Evolutionary conservation across 2,888 invertebrate genomes (phyloP).

Genomic region (Acanthosepion esculentum): DNA sequence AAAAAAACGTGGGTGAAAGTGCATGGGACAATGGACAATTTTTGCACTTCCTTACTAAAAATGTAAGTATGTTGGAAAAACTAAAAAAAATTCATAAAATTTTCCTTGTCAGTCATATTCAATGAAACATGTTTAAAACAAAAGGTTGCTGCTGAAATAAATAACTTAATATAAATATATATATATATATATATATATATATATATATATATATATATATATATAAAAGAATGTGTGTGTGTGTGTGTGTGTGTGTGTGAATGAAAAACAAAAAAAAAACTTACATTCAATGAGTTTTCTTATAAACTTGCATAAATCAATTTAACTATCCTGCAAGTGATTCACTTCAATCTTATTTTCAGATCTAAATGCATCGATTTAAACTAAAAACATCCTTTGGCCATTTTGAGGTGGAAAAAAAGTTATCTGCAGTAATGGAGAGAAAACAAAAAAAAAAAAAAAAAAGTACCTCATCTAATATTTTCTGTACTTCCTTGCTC

Average conservation of each 20-base stretch:
- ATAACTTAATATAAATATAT: too few relatives aligned
- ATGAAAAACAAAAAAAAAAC: background rate
- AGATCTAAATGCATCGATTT: background rate
- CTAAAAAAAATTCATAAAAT: too few relatives aligned
- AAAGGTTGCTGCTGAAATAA: too few relatives aligned
- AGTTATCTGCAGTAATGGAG: background rate
- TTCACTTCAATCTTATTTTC: conserved; percentile 1
- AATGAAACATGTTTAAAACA: too few relatives aligned
- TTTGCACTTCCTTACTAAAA: too few relatives aligned
- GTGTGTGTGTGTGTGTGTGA: background rate
- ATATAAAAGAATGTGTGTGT: background rate
- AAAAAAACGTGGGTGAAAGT: too few relatives aligned
- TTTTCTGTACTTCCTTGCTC: background rate
- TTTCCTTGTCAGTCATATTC: too few relatives aligned
- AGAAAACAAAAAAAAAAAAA: background rate
- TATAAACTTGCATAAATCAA: background rate
- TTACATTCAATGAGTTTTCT: background rate
- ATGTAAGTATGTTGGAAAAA: too few relatives aligned
- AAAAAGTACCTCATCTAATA: background rate
- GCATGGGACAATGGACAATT: too few relatives aligned
- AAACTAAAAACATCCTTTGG: background rate
- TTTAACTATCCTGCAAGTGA: background rate
- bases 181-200: too few relatives aligned
- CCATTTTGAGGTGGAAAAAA: background rate
- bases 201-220: too few relatives aligned